Conservation (phyloP, 2,888 invertebrate species). For the Drosophila emarginata region DNA sequence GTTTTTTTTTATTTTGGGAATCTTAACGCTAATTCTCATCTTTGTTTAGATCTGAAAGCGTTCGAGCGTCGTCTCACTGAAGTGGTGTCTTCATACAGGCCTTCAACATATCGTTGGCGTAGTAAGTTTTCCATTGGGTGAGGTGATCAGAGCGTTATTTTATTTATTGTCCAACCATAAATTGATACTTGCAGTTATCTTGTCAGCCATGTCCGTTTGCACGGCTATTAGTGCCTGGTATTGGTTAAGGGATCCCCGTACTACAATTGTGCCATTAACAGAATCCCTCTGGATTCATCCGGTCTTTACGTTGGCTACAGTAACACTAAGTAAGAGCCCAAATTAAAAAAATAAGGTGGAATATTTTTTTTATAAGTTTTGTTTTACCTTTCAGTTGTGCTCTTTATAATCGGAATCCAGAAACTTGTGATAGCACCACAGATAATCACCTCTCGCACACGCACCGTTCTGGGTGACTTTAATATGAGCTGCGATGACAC, state of each 20-base stretch:
- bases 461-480: slow-evolving; percentile 95
- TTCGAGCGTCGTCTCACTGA: slow-evolving; percentile 98
- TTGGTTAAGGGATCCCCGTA: slow-evolving; percentile 97
- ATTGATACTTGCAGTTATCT: slow-evolving; percentile 86
- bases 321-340: slow-evolving; percentile 87
- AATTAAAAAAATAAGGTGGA: not conserved
- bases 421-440: slow-evolving; percentile 98
- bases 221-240: slow-evolving; percentile 97
- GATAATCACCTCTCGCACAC: slow-evolving; percentile 95
- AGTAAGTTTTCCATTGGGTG: slow-evolving; percentile 85
- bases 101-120: slow-evolving; percentile 97
- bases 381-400: slow-evolving; percentile 85
- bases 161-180: not conserved
- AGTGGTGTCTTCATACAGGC: slow-evolving; percentile 97
- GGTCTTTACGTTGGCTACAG: slow-evolving; percentile 94
- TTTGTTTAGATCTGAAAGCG: slow-evolving; percentile 93
- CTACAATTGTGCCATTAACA: slow-evolving; percentile 93
- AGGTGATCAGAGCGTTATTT: not conserved
- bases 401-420: slow-evolving; percentile 96
- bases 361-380: no score
- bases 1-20: not conserved
- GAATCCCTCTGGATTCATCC: slow-evolving; percentile 97
- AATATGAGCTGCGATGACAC: slow-evolving; percentile 99
- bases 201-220: slow-evolving; percentile 93
- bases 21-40: not conserved